phyloP scores from a whole-genome alignment of 1,140 invertebrate genomes.

The Magallana gigas region DNA sequence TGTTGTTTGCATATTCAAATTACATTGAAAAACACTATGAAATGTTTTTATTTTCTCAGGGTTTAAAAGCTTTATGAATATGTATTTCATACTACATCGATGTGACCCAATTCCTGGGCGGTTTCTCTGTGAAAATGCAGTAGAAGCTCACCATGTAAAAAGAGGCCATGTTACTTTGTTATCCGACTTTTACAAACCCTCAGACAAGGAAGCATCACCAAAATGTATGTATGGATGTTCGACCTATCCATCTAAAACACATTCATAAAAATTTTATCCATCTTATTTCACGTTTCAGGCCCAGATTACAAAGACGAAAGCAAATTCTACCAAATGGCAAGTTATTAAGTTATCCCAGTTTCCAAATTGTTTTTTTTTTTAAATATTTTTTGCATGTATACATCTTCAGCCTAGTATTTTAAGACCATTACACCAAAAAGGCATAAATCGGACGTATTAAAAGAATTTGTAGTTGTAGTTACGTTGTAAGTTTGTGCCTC shows the following conservation, averaged over 20 bases:
- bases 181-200: background rate
- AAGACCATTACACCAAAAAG: too few relatives aligned
- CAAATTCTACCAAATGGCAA: background rate
- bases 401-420: too few relatives aligned
- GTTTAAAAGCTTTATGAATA: background rate
- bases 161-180: background rate
- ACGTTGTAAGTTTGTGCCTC: too few relatives aligned
- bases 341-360: background rate
- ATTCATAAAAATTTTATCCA: background rate
- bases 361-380: too few relatives aligned
- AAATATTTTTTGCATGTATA: too few relatives aligned
- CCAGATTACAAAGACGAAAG: background rate
- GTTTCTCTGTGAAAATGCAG: background rate
- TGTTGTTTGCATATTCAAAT: too few relatives aligned
- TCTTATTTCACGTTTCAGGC: background rate
- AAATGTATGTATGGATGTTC: too few relatives aligned
- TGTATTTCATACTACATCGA: background rate
- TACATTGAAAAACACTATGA: too few relatives aligned
- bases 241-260: background rate
- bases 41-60: background rate
- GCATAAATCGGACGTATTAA: too few relatives aligned
- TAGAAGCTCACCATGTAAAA: background rate
- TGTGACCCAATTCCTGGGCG: background rate
- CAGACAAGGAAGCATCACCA: background rate
- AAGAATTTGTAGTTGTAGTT: too few relatives aligned